Base-by-base conservation (phyloP, 2,797 vertebrate species). In the Kryptopterus vitreolus region DNA sequence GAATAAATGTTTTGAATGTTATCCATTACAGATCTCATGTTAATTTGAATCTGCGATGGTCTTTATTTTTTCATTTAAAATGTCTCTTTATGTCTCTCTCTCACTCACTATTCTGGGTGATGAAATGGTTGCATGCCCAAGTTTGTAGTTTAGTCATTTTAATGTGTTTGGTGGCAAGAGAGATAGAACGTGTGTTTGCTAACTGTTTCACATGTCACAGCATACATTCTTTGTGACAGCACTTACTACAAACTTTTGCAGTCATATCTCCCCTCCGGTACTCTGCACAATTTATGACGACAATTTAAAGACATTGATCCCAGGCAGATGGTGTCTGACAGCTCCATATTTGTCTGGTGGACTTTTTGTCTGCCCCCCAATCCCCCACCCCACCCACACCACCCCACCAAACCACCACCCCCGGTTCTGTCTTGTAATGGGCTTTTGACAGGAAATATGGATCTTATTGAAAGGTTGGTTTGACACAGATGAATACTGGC, bases 221-320 rank as follows among this genome's bases (percentile, higher is more conserved):
- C 59, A 24, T 79, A 68, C 74, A 81, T 82, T 78, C 48, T 71
- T 59, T 59, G 38, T 84, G 84, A 84, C 72, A 80, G 79, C 70
- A 79, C 72, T 81, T 57, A 66, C 73, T 77, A 66, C 29, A 75
- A 82, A 84, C 82, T 74, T n/a, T 82, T 79, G 63, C 69, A 11
- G 33, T 68, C 75, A 77, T 76, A 69, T 81, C 57, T 81, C 71
- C 72, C 79, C 81, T 85, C 79, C 77, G 73, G 82, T 83, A 73
- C 65, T 79, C 50, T 74, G 53, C 58, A 81, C 83, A 85, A 50
- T 82, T 86, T 83, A 82, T 83, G 80, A 83, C 57, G 82, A 81
- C 52, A 61, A 73, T 87, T 80, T 78, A 22, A 82, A 79, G 73
- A 81, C 74, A 86, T 80, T 78, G 83, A 81, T 82, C 33, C 35